These are phyloP conservation scores for Pseudonaja textilis DNA, from an alignment of 2,113 vertebrate genomes.

Conservation along the genomic window DNA sequence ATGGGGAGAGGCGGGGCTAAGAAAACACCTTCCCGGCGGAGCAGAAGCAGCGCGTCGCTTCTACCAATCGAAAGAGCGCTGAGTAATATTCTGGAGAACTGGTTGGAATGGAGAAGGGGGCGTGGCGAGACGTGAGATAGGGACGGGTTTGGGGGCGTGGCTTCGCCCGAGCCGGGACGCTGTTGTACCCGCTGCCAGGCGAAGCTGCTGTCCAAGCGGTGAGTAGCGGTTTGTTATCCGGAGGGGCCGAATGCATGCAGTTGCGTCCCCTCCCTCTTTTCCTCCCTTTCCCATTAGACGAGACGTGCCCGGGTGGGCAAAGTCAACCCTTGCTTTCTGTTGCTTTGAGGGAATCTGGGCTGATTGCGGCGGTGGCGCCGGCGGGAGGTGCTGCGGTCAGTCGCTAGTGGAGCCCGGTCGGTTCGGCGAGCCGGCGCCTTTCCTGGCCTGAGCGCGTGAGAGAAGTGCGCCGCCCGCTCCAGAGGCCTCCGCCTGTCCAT, in stretches of 20 bases:
- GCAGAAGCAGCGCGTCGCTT: neutral
- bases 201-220: constrained; percentile 41
- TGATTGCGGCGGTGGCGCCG: neutral
- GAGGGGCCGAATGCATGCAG: neutral
- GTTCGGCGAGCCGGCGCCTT: neutral
- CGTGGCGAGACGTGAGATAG: neutral
- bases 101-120: neutral
- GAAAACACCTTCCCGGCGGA: neutral
- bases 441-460: neutral
- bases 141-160: constrained; percentile 18
- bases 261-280: neutral
- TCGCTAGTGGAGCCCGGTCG: neutral
- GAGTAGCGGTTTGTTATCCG: constrained; percentile 42
- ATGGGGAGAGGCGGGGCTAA: constrained; percentile 17
- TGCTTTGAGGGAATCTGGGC: neutral
- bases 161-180: neutral
- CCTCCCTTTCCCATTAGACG: neutral
- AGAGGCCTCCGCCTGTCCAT: neutral
- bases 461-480: neutral
- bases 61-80: neutral
- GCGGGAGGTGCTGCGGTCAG: neutral
- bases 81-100: neutral
- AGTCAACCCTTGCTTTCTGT: neutral
- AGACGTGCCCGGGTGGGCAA: neutral
- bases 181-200: neutral